Percentiles rank a stretch among this genome's conserved stretches.
These are phyloP conservation scores for Anisognathus igniventris DNA, from an alignment of 2,797 vertebrate species.

Conservation along the genomic window DNA sequence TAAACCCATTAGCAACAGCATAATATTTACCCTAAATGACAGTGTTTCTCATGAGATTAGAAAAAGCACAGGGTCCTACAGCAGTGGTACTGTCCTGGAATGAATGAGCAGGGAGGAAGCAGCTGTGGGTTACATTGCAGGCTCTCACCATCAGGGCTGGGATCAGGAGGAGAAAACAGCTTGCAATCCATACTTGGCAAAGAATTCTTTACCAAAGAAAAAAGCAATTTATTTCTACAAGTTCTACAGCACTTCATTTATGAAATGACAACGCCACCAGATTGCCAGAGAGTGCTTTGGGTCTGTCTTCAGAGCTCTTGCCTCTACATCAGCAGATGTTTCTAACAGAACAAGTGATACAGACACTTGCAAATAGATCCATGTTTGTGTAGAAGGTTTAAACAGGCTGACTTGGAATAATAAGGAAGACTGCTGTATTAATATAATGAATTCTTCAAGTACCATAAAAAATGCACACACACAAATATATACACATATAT, in stretches of 20 bases:
- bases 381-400: not conserved
- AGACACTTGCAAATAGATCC: not conserved
- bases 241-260: not conserved
- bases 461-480: too few species aligned
- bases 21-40: constrained; percentile 1
- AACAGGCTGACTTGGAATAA: not conserved
- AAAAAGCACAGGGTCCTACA: not conserved
- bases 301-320: not conserved
- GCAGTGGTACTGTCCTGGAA: not conserved
- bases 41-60: constrained; percentile 28
- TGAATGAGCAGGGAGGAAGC: not conserved
- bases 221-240: not conserved
- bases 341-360: rapidly evolving
- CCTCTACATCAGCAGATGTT: rapidly evolving
- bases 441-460: not conserved
- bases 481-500: rapidly evolving
- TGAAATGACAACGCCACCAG: not conserved
- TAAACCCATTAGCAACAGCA: constrained; percentile 28
- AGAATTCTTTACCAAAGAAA: not conserved
- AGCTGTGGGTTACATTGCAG: not conserved
- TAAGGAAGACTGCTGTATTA: not conserved
- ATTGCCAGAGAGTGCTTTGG: not conserved
- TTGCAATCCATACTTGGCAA: not conserved
- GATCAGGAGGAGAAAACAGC: not conserved
- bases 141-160: not conserved